Evolutionary conservation across 1,140 invertebrate species (phyloP), one percentile per base, ranked within the genome.

Genomic region (Orius insidiosus): DNA sequence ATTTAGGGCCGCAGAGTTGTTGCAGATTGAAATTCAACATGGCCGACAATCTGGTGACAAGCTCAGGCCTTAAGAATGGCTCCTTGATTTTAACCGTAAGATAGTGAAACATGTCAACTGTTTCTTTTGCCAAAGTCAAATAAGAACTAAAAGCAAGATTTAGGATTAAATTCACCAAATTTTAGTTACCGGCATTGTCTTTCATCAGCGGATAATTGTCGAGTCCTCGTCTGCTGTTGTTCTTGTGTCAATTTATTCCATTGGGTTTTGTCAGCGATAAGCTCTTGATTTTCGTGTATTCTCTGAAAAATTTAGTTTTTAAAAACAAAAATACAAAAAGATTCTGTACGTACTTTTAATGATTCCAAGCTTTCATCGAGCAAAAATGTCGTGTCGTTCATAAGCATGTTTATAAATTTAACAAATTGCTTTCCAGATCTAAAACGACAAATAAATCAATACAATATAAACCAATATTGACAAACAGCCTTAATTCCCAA

Each of bases 11-110:
- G 61, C 89, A 94, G n/a, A 98, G 68, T 61, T 98, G 89, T 59
- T 90, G 82, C 33, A 98, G 66, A 67, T 96, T 96, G 63, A 94
- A 96, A 65, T 98, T 97, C 41, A 98, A 69, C 94, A 98, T 98
- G 38, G 90, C 89, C 46, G 92, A 89, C 10, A 98, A 71, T 35
- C 92, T 71, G 57, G 89, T 85, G 11, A 89, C 88, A 37, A 98
- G 66, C 65, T 95, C 90, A 1, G 85, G 79, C 48, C 84, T 73
- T 48, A 95, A 67, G 61, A 98, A 98, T 13, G 93, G 92, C 59
- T 92, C 81, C 53, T 83, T 83, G 45, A 97, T 95, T 55, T 94
- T 84, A 40, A 83, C 76, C 5, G 93, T 97, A 41, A 98, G 68
- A 64, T 97, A 96, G 59, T 95, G 85, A 63, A 98, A 87, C 88